These are phyloP conservation scores for Pararge aegeria DNA, from an alignment of 1,140 invertebrate genomes.

Conservation along the genomic window DNA sequence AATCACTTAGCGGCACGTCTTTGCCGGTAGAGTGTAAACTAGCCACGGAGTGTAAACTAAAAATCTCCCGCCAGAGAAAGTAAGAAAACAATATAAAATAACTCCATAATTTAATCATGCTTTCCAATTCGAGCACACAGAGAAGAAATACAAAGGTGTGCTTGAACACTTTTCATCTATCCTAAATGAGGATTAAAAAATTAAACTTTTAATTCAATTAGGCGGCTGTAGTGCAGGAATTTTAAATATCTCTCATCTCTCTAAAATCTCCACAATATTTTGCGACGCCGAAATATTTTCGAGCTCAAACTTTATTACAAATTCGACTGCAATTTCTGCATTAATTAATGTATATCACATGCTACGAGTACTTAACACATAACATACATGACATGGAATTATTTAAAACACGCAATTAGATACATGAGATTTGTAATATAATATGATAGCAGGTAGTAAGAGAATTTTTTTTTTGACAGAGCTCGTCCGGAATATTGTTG, in stretches of 20 bases:
- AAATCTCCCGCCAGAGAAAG: no score
- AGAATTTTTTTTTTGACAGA: no score
- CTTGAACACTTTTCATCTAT: conserved; percentile 16
- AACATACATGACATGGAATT: no score
- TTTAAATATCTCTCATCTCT: neutral
- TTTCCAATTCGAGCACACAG: neutral
- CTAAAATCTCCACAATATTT: neutral
- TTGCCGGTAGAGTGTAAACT: no score
- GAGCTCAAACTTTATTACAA: neutral
- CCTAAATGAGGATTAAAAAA: conserved; percentile 17
- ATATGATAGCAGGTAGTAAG: no score
- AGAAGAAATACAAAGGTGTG: conserved; percentile 6
- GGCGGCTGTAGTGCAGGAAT: neutral
- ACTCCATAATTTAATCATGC: neutral
- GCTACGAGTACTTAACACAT: neutral
- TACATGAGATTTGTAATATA: no score
- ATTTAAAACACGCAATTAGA: no score
- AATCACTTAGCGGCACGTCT: no score
- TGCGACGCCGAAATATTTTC: neutral
- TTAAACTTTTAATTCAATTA: conserved; percentile 21
- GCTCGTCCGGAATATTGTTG: no score
- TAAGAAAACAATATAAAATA: no score
- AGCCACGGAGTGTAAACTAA: no score
- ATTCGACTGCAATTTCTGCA: neutral
- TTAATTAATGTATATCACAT: neutral